Percentiles rank a stretch among this genome's conserved stretches.
phyloP scores from a whole-genome alignment of 2,113 vertebrate species.

The Pardalotus punctatus region DNA sequence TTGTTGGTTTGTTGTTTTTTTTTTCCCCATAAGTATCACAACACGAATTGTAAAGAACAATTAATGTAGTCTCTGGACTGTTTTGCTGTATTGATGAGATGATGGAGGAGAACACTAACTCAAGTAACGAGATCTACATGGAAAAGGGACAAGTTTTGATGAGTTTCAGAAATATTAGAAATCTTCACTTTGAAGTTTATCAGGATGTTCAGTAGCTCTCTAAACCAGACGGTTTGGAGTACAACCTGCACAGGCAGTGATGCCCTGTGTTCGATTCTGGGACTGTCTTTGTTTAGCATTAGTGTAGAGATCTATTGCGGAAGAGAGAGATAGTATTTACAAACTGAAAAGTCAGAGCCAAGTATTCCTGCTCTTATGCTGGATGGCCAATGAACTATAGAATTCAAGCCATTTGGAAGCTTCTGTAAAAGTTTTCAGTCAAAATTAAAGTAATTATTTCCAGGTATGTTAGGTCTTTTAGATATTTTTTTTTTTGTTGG shows the following conservation, averaged over 20 bases:
- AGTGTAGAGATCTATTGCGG: fast-evolving
- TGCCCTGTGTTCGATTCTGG: fast-evolving
- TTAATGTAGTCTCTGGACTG: not conserved
- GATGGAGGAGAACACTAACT: not conserved
- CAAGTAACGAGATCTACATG: not conserved
- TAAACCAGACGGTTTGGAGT: not conserved
- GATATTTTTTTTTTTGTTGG: not conserved
- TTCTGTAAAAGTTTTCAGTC: not conserved
- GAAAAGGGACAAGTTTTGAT: not conserved
- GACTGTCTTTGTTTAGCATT: not conserved
- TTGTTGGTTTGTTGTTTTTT: not conserved
- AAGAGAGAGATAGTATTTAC: not conserved
- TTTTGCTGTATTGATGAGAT: not conserved
- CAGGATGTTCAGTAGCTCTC: not conserved
- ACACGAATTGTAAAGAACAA: not conserved
- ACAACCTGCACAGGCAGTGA: not conserved
- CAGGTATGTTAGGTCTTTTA: not conserved
- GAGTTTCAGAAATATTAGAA: not conserved
- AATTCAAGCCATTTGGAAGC: not conserved
- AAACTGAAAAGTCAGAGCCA: not conserved
- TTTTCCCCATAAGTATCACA: not conserved
- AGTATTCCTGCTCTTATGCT: not conserved
- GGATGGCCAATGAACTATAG: no score
- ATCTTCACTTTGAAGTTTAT: not conserved
- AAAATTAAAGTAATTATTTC: not conserved